Conservation (phyloP, 2,113 vertebrate species). For the Urocolius indicus region DNA sequence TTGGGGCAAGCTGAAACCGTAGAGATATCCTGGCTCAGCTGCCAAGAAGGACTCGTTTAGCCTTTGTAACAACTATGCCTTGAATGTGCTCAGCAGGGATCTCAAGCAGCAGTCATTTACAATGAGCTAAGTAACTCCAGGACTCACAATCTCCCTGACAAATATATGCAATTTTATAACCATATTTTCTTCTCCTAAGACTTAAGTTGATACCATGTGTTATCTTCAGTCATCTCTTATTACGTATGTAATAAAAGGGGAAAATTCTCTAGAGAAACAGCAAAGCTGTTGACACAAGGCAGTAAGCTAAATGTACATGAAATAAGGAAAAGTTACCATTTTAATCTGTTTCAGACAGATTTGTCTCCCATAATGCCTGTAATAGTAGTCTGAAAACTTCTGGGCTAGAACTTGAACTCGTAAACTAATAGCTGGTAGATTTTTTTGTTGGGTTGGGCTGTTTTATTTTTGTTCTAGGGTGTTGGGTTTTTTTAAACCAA, state of each 20-base stretch:
- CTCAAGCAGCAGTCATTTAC: background rate
- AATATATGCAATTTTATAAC: background rate
- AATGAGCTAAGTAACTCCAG: background rate
- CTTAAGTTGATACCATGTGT: background rate
- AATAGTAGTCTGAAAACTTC: background rate
- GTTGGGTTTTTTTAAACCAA: background rate
- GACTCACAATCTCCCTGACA: background rate
- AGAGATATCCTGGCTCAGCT: background rate
- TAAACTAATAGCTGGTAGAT: background rate
- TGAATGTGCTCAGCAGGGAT: background rate
- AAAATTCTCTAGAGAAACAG: background rate
- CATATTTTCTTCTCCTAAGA: background rate
- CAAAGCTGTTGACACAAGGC: background rate
- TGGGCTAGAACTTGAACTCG: background rate
- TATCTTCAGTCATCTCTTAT: background rate
- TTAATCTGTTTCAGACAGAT: background rate
- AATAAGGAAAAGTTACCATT: background rate
- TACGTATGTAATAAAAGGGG: background rate
- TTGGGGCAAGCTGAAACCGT: background rate
- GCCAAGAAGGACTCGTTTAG: constrained; percentile 23
- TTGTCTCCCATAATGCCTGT: background rate
- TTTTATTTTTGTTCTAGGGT: background rate
- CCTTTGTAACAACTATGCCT: background rate
- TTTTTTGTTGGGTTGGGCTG: background rate
- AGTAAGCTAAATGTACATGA: background rate